A percentile compares a stretch with the other conserved stretches of the same genome.
Evolutionary conservation across 2,888 invertebrate genomes (phyloP).

Genomic region (Boloria euphrosyne): DNA sequence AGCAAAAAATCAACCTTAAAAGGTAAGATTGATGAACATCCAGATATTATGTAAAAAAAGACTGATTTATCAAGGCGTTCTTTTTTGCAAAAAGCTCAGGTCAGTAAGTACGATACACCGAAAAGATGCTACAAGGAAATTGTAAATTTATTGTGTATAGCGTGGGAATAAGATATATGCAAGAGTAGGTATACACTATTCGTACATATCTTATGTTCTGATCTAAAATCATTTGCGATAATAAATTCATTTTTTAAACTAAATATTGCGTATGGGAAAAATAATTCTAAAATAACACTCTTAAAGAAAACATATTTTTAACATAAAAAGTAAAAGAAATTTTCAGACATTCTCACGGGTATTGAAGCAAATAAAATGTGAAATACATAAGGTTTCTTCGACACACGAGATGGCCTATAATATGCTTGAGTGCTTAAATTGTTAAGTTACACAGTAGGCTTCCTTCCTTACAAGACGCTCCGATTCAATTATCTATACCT

Average conservation of each 20-base stretch:
- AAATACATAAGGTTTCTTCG: constrained; percentile 57
- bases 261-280: too few relatives aligned
- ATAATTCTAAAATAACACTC: too few relatives aligned
- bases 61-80: constrained; percentile 76
- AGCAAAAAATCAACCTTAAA: constrained; percentile 67
- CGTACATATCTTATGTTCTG: neutral
- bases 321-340: neutral
- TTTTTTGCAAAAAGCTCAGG: constrained; percentile 78
- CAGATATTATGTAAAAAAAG: constrained; percentile 68
- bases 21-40: constrained; percentile 67
- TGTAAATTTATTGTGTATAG: constrained; percentile 50
- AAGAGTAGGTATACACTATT: too few relatives aligned
- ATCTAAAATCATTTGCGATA: too few relatives aligned
- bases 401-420: constrained; percentile 57
- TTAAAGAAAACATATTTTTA: too few relatives aligned
- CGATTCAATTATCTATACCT: neutral
- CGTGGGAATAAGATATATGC: constrained; percentile 71
- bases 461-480: constrained; percentile 43
- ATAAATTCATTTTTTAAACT: too few relatives aligned
- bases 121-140: constrained; percentile 79
- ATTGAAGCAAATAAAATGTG: constrained; percentile 34
- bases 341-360: constrained; percentile 21
- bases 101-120: constrained; percentile 78
- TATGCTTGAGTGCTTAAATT: constrained; percentile 58
- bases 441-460: constrained; percentile 57